A percentile compares a stretch with the other conserved stretches of the same genome.
Conservation (phyloP, 1,140 invertebrate genomes). For the Tribolium madens region DNA sequence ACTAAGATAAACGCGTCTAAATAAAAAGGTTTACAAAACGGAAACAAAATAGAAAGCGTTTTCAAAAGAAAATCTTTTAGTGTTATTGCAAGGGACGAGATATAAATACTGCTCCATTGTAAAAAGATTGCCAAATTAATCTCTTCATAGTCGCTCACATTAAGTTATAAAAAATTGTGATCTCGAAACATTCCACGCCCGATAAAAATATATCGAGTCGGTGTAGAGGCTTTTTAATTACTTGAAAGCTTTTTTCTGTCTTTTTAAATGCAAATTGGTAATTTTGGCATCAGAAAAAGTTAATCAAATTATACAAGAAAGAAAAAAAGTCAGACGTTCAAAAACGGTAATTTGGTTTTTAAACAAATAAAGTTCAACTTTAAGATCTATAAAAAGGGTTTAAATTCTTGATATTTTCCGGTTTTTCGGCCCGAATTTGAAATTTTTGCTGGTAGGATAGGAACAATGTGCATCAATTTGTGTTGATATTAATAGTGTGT, state of each 20-base stretch:
- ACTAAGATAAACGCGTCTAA: conserved; percentile 21
- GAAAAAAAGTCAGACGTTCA: no score
- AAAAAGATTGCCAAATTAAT: conserved; percentile 31
- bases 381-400: neutral
- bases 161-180: neutral
- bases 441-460: conserved; percentile 3
- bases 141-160: conserved; percentile 1
- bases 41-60: conserved; percentile 28
- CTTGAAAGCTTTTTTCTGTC: conserved; percentile 3
- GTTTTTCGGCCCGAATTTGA: conserved; percentile 7
- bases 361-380: neutral
- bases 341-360: neutral
- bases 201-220: conserved; percentile 14
- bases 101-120: conserved; percentile 27
- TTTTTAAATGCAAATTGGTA: neutral
- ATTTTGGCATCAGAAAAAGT: neutral
- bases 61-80: conserved; percentile 34
- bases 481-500: conserved; percentile 44
- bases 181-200: neutral
- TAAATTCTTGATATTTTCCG: neutral
- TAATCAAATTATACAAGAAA: neutral
- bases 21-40: conserved; percentile 39
- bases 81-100: conserved; percentile 19
- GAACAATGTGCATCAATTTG: conserved; percentile 48
- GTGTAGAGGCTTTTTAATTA: neutral